Evolutionary conservation across 2,797 vertebrate genomes (phyloP).

Genomic region (Sitta carolinensis): DNA sequence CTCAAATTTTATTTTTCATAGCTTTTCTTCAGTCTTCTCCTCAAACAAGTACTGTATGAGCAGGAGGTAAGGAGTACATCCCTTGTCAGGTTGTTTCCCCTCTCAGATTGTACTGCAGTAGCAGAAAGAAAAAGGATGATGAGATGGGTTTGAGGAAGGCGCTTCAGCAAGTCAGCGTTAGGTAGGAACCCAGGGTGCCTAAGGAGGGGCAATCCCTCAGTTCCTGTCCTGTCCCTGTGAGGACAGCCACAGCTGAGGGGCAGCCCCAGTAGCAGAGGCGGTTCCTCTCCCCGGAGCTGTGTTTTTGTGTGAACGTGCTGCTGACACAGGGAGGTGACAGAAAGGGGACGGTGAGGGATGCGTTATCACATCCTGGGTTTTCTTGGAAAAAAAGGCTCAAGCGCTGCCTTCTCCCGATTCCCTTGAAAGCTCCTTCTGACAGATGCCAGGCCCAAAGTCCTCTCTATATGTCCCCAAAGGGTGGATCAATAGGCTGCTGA

Average conservation of each 20-base stretch:
- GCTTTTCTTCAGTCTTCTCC: not conserved
- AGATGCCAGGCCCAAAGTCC: not conserved
- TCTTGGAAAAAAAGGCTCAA: not conserved
- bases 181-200: accelerated
- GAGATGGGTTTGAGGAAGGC: not conserved
- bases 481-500: conserved; percentile 20
- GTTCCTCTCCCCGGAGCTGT: accelerated
- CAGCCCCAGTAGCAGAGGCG: not conserved
- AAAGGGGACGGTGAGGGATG: not conserved
- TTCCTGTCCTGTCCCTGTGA: accelerated
- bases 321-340: not conserved
- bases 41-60: not conserved
- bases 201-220: no score
- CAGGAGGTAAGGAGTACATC: not conserved
- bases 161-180: not conserved
- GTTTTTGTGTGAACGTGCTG: not conserved
- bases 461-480: not conserved
- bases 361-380: not conserved
- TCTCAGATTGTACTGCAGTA: not conserved
- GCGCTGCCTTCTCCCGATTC: accelerated
- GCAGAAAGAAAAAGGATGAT: not conserved
- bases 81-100: not conserved
- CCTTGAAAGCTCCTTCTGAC: not conserved
- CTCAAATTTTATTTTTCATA: not conserved
- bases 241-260: not conserved